phyloP scores from a whole-genome alignment of 35 echinoderm and acorn worm genomes.

The Lytechinus variegatus region DNA sequence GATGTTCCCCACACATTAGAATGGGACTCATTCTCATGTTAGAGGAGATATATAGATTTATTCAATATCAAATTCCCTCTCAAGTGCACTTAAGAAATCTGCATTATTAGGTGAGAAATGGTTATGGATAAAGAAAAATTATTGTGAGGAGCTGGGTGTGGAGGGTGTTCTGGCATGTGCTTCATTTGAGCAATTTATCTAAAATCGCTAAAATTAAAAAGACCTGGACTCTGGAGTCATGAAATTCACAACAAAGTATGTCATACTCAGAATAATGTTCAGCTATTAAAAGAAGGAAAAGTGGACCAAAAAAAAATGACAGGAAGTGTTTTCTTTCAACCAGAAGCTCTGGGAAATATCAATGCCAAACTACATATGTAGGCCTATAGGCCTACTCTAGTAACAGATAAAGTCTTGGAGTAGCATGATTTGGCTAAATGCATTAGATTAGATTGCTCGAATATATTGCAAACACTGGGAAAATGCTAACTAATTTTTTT shows the following conservation, averaged over 20 bases:
- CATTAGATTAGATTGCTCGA: no score
- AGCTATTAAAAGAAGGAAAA: not conserved
- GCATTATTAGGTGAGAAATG: not conserved
- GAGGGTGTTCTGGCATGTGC: not conserved
- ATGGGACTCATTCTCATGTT: not conserved
- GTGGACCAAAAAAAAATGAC: not conserved
- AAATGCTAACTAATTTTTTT: no score
- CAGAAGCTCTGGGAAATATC: not conserved
- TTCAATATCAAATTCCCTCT: not conserved
- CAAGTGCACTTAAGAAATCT: not conserved
- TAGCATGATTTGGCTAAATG: no score
- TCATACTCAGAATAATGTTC: not conserved
- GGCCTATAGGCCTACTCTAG: no score
- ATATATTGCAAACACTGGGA: no score
- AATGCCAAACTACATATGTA: not conserved
- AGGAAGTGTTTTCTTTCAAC: not conserved
- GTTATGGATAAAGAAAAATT: not conserved
- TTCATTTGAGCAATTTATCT: not conserved
- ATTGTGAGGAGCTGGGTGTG: no score
- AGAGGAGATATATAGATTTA: not conserved
- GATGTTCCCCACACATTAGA: not conserved
- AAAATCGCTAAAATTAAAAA: not conserved
- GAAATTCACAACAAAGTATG: not conserved
- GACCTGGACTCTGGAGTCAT: not conserved
- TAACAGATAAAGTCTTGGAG: no score